These are phyloP conservation scores for Limnephilus marmoratus DNA, from an alignment of 2,888 invertebrate species.

Conservation along the genomic window DNA sequence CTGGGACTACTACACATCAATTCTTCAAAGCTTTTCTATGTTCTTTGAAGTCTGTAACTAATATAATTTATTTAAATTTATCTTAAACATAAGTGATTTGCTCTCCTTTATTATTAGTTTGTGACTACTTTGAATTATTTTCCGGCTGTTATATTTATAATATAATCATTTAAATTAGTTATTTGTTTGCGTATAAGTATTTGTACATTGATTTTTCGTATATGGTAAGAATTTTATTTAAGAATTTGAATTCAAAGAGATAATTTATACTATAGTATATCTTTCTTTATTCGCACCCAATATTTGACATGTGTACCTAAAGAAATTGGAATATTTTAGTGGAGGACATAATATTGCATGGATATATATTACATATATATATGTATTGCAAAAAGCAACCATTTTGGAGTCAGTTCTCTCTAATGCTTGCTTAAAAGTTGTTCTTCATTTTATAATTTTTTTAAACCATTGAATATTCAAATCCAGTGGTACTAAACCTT, in stretches of 20 bases:
- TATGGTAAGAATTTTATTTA: background rate
- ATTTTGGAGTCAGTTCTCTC: background rate
- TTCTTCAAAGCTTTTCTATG: background rate
- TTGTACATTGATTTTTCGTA: background rate
- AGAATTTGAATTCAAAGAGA: background rate
- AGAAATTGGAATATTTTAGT: background rate
- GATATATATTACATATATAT: background rate
- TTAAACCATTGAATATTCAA: background rate
- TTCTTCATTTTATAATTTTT: background rate
- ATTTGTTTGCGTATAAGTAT: slow-evolving; percentile 17
- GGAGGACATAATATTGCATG: background rate
- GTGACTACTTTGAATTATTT: slow-evolving; percentile 29
- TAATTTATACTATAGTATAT: background rate
- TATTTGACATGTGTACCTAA: background rate
- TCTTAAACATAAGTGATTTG: background rate
- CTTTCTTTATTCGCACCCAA: background rate
- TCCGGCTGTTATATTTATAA: slow-evolving; percentile 38
- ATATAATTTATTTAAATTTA: background rate
- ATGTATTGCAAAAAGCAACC: background rate
- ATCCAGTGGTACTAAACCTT: background rate
- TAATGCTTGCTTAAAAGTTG: background rate
- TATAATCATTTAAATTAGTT: slow-evolving; percentile 3
- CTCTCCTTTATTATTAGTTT: slow-evolving; percentile 25
- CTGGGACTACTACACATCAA: background rate
- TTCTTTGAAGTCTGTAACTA: background rate